Evolutionary conservation across 2,113 vertebrate genomes (phyloP), one percentile per base, ranked within the genome.

Genomic region (Andinoacara biseriatus): DNA sequence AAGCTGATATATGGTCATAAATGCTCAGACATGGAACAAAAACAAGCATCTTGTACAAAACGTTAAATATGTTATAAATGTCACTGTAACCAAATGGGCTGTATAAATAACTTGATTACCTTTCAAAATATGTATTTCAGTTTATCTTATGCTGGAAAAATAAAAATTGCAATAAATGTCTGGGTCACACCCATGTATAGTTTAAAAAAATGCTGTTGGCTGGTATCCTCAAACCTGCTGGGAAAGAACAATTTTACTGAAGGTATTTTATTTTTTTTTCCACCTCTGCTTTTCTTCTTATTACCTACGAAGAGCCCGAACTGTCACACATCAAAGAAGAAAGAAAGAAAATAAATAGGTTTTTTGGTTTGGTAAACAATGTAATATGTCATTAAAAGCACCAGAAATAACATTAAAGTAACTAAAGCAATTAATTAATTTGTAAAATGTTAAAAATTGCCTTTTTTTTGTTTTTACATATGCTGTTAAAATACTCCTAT

Each of bases 111-210:
- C 62, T 87, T 86, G 58, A 78, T 78, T 78, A 81, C 77, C 29
- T 86, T 91, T 90, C 35, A 58, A 79, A 76, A 67, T 33, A 49
- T 92, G 83, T 92, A 87, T 86, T 87, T 65, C 79, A 80, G 82
- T 82, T 76, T 59, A 88, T 87, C 87, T 83, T 75, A 93, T 92
- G 90, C 87, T 92, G 92, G 85, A 89, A 80, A 65, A 90, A 87
- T 85, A 86, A 83, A 89, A 82, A 43, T 86, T 93, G 90, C 89
- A 94, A 93, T 94, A 93, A 89, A 91, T 80, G 78, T 89, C 76
- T 74, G 29, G 61, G 54, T 35, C 3, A 57, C 72, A 46, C 13
- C 33, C 4, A 14, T 74, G 67, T 81, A 46, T 87, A 65, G 76
- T 78, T 80, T 43, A 56, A 74, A 67, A 14, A 15, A 22, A n/a